Evolutionary conservation across 2,888 invertebrate species (phyloP).

Genomic region (Drosophila affinis): DNA sequence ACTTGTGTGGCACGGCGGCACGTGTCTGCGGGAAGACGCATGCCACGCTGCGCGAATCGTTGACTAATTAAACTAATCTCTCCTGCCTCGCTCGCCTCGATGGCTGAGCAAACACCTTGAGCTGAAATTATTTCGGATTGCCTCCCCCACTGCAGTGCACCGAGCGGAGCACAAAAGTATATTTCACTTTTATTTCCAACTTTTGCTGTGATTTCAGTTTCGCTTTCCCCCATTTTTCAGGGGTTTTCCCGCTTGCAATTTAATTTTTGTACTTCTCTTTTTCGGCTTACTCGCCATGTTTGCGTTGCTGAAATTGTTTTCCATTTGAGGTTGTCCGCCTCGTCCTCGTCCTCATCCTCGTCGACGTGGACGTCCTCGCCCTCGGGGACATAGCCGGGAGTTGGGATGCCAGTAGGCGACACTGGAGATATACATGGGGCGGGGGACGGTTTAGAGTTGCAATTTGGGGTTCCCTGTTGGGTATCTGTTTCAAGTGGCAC

Average conservation of each 20-base stretch:
- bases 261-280: slow-evolving; percentile 67
- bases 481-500: slow-evolving; percentile 65
- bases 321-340: slow-evolving; percentile 70
- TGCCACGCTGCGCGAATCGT: slow-evolving; percentile 35
- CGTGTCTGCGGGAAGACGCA: slow-evolving; percentile 46
- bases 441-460: slow-evolving; percentile 29
- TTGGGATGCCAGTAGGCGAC: not conserved
- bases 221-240: slow-evolving; percentile 36
- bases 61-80: slow-evolving; percentile 65
- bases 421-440: not conserved
- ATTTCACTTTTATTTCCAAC: slow-evolving; percentile 36
- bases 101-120: slow-evolving; percentile 49
- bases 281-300: slow-evolving; percentile 51
- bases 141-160: slow-evolving; percentile 1
- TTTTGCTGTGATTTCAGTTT: slow-evolving; percentile 44
- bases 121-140: slow-evolving; percentile 44
- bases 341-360: no score
- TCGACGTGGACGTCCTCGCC: not conserved
- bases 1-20: slow-evolving; percentile 52
- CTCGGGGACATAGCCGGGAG: slow-evolving; percentile 26
- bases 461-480: slow-evolving; percentile 41
- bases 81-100: slow-evolving; percentile 32
- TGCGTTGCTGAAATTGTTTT: slow-evolving; percentile 76
- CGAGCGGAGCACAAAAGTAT: slow-evolving; percentile 40
- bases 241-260: slow-evolving; percentile 53